Evolutionary conservation across 2,113 vertebrate species (phyloP).

Genomic region (Lutjanus erythropterus): DNA sequence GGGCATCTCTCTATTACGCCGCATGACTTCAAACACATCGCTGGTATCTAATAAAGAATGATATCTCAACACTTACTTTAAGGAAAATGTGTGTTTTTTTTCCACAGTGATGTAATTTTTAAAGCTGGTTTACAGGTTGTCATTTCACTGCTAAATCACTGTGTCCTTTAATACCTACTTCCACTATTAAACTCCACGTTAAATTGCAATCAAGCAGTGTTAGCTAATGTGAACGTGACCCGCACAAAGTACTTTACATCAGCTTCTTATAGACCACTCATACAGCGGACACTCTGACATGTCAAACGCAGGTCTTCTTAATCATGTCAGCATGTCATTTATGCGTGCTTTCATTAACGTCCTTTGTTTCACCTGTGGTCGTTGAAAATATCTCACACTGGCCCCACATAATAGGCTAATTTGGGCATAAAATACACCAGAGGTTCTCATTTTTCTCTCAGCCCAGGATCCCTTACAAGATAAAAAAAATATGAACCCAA

Average conservation of each 20-base stretch:
- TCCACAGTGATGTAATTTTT: background rate
- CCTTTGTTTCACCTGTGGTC: constrained; percentile 2
- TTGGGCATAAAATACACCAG: background rate
- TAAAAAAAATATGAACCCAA: no score
- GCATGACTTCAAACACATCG: constrained; percentile 30
- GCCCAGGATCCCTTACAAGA: no score
- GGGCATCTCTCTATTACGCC: constrained; percentile 41
- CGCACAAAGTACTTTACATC: background rate
- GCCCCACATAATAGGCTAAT: background rate
- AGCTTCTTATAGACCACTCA: background rate
- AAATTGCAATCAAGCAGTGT: constrained; percentile 32
- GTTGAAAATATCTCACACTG: background rate
- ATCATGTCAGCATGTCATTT: constrained; percentile 7
- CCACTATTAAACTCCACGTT: background rate
- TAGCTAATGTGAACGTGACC: background rate
- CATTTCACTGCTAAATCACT: constrained; percentile 10
- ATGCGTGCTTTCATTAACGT: background rate
- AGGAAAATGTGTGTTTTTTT: constrained; percentile 24
- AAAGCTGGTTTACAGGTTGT: background rate
- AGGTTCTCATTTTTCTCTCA: no score
- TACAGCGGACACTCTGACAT: constrained; percentile 4
- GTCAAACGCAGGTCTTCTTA: background rate
- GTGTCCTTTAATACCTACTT: constrained; percentile 37
- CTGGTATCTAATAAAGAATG: constrained; percentile 28
- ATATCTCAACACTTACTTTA: constrained; percentile 2